Percentiles rank a stretch among this genome's conserved stretches.
These are phyloP conservation scores for Aurelia aurita complex sp. Pacific DNA, from an alignment of 30 jellyfish, hydroid and myxozoan genomes.

Conservation along the genomic window DNA sequence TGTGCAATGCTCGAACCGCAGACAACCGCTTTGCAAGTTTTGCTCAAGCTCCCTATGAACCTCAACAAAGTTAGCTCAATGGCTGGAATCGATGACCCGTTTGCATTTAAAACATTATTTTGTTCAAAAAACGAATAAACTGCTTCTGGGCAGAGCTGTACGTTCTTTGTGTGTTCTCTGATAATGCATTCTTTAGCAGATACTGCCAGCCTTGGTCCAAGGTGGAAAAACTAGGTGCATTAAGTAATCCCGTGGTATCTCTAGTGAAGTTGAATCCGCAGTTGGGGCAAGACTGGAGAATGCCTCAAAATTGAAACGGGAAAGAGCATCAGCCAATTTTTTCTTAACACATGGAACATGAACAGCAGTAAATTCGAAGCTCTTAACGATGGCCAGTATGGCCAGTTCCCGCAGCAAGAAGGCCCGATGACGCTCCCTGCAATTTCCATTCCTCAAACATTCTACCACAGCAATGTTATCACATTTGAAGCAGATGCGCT, in stretches of 20 bases:
- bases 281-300: too few species aligned
- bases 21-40: slow-evolving; percentile 41
- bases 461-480: slow-evolving; percentile 22
- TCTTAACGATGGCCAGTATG: too few species aligned
- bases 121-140: slow-evolving; percentile 1
- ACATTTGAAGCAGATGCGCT: background rate
- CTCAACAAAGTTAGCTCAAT: background rate
- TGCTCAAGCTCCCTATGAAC: background rate
- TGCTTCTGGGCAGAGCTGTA: slow-evolving; percentile 2
- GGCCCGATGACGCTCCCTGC: slow-evolving; percentile 37
- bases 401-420: slow-evolving; percentile 15
- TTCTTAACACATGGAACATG: too few species aligned
- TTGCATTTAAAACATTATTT: background rate
- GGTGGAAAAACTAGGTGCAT: too few species aligned
- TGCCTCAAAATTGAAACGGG: too few species aligned
- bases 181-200: background rate
- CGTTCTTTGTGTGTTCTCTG: slow-evolving; percentile 12
- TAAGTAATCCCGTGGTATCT: too few species aligned
- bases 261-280: too few species aligned
- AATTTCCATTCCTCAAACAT: background rate
- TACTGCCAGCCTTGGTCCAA: too few species aligned
- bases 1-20: slow-evolving; percentile 26
- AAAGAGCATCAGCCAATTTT: too few species aligned
- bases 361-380: too few species aligned
- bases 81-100: slow-evolving; percentile 20